Evolutionary conservation across 1,140 invertebrate genomes (phyloP), one percentile per base, ranked within the genome.

Genomic region (Sycophaga agraensis): DNA sequence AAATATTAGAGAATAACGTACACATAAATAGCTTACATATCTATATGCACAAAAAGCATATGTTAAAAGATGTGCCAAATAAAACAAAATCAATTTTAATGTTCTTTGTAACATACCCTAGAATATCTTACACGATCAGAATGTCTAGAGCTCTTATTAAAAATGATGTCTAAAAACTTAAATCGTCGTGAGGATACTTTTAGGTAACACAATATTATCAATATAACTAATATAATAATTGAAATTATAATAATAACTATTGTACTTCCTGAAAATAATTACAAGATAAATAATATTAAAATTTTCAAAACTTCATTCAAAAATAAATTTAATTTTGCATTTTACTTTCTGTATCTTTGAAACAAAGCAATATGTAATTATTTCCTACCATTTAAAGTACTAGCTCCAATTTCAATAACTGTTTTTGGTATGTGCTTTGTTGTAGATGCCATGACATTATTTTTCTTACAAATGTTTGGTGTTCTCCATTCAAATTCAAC

Each of bases 101-200:
- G 19, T 22, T 31, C 43, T 31, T 24, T 42, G n/a, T n/a, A 46
- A 46, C 54, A 46, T 57, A 57, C 54, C 54, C 54, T 28, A 22
- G 54, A 57, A 46, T 57, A 57, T 16, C 24, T 57, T n/a, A 57
- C 54, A 12, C 42, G 40, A 57, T 57, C 54, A 35, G 42, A 22
- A 37, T 46, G 19, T 46, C 54, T 57, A n/a, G 42, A 4, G 6
- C 39, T 43, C 1, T 24, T 46, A 35, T 57, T 34, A 7, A 31
- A 21, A 46, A 57, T 57, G n/a, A 46, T 8, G 4, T 57, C 42
- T 21, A 57, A 11, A 16, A 57, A 21, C 4, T 14, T n/a, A 5
- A 6, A 43, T 34, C 40, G 54, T 26, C 54, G 45, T 46, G 42
- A 12, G 14, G 28, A 12, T 28, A 31, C 24, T 43, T 34, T 14